These are phyloP conservation scores for Anastrepha ludens DNA, from an alignment of 1,140 invertebrate species.

Conservation along the genomic window DNA sequence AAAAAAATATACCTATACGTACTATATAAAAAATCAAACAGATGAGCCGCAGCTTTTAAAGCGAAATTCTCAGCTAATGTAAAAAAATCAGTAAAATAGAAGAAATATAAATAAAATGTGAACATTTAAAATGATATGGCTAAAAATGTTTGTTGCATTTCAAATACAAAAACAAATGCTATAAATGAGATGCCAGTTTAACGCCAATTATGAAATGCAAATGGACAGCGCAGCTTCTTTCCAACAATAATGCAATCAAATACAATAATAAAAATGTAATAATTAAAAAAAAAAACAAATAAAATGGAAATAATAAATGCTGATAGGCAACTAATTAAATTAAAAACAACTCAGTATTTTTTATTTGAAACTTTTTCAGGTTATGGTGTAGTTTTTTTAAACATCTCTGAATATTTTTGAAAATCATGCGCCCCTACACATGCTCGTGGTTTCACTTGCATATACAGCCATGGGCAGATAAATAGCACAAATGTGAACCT, in stretches of 20 bases:
- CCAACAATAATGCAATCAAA: slow-evolving; percentile 48
- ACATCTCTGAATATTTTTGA: no score
- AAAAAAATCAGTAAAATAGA: neutral
- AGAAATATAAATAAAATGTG: neutral
- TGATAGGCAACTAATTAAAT: no score
- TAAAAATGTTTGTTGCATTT: slow-evolving; percentile 20
- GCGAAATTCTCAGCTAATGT: neutral
- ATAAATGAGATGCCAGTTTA: neutral
- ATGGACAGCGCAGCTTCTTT: slow-evolving; percentile 29
- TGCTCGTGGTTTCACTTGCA: no score
- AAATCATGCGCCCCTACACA: no score
- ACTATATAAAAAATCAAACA: neutral
- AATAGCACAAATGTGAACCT: no score
- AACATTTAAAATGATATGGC: neutral
- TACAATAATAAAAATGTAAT: neutral
- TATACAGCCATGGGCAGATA: no score
- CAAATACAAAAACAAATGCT: neutral
- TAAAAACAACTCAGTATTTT: no score
- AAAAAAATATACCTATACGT: no score
- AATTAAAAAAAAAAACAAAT: neutral
- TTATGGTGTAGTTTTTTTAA: no score
- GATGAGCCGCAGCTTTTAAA: neutral
- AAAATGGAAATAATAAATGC: neutral
- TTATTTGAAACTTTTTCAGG: no score
- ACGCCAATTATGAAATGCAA: neutral